These are phyloP conservation scores for Sula dactylatra DNA, from an alignment of 2,113 vertebrate species.

Conservation along the genomic window DNA sequence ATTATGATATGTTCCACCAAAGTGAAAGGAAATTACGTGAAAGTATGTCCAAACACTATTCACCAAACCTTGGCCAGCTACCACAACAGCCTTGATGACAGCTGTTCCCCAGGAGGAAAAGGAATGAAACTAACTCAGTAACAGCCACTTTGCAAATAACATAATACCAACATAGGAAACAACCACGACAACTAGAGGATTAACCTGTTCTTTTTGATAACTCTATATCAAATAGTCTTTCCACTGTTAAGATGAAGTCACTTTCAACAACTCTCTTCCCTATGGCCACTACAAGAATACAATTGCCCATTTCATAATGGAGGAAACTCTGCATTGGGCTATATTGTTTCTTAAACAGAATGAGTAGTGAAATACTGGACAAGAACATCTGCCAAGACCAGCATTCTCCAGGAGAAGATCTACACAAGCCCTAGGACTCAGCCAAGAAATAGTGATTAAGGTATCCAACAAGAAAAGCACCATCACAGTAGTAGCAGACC, in stretches of 20 bases:
- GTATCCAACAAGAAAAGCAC: neutral
- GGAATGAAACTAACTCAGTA: neutral
- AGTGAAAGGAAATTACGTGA: neutral
- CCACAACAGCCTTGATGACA: neutral
- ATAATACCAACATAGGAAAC: neutral
- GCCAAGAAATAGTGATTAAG: neutral
- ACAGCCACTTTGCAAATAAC: neutral
- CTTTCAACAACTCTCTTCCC: neutral
- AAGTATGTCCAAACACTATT: neutral
- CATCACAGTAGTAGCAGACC: neutral
- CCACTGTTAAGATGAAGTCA: neutral
- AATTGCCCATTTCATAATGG: neutral
- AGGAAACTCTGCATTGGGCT: neutral
- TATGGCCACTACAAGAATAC: neutral
- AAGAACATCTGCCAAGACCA: neutral
- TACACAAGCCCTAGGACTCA: neutral
- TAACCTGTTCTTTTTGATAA: neutral
- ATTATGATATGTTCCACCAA: neutral
- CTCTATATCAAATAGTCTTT: neutral
- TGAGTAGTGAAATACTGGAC: neutral
- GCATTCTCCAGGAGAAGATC: neutral
- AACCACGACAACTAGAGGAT: neutral
- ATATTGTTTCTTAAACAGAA: neutral
- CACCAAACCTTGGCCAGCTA: neutral
- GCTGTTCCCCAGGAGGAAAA: neutral